Evolutionary conservation across 2,797 vertebrate species (phyloP).

Genomic region (Mormyrops boulengeri): DNA sequence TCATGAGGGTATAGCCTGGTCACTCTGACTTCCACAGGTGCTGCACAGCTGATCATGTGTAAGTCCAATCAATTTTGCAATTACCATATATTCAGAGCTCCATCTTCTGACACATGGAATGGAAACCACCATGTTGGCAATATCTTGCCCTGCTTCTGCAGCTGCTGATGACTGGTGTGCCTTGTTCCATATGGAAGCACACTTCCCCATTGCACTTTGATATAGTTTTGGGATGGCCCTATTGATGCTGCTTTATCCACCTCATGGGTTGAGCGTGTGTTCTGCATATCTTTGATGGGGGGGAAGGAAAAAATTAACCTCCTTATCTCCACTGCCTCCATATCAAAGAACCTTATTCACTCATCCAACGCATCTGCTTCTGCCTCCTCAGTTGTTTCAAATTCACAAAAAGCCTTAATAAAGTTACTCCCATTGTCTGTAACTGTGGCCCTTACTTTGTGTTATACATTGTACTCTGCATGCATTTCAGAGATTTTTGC

Average conservation of each 20-base stretch:
- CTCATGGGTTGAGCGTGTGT: conserved; percentile 15
- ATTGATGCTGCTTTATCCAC: background rate
- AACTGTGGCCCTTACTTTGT: background rate
- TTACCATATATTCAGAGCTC: background rate
- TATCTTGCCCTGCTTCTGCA: background rate
- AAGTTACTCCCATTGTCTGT: background rate
- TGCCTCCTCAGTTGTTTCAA: background rate
- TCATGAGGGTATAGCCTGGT: background rate
- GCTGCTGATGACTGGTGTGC: background rate
- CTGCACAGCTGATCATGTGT: conserved; percentile 23
- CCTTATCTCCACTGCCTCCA: background rate
- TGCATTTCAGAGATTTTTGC: conserved; percentile 9
- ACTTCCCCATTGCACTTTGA: background rate
- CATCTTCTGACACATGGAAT: background rate
- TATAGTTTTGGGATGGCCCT: background rate
- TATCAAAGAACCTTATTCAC: background rate
- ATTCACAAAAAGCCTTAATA: background rate
- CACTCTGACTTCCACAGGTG: conserved; percentile 12
- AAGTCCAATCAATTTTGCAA: conserved; percentile 17
- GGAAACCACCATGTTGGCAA: background rate
- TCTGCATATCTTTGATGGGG: conserved; percentile 15
- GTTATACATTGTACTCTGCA: background rate
- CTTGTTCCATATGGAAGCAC: background rate
- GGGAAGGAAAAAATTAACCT: conserved; percentile 22
- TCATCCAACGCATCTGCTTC: background rate